phyloP scores from a whole-genome alignment of 2,888 invertebrate genomes.

The Drosophila prolongata region DNA sequence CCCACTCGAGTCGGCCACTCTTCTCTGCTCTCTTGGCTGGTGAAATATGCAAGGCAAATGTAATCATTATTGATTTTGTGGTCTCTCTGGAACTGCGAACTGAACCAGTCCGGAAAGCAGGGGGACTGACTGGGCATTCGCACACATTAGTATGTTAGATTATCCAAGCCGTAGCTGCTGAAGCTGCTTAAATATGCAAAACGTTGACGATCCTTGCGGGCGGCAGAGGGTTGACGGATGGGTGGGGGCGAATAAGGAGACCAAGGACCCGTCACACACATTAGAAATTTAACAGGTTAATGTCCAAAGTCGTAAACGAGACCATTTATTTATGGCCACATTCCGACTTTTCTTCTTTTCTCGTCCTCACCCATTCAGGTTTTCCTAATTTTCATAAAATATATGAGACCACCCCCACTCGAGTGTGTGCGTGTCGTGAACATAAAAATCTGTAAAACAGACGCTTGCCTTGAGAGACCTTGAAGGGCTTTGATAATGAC shows the following conservation, averaged over 20 bases:
- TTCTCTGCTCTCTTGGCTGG: conserved; percentile 41
- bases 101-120: not conserved
- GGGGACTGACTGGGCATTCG: conserved; percentile 41
- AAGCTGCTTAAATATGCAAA: conserved; percentile 77
- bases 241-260: conserved; percentile 33
- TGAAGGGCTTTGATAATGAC: conserved; percentile 72
- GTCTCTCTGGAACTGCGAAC: conserved; percentile 45
- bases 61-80: conserved; percentile 79
- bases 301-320: conserved; percentile 81
- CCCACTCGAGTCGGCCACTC: conserved; percentile 7
- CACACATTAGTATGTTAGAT: conserved; percentile 75
- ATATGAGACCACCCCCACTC: conserved; percentile 35
- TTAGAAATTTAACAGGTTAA: conserved; percentile 81
- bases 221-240: conserved; percentile 2
- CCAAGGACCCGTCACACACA: conserved; percentile 63
- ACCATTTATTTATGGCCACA: conserved; percentile 78
- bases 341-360: conserved; percentile 12
- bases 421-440: conserved; percentile 55
- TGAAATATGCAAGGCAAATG: conserved; percentile 79
- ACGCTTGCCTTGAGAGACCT: conserved; percentile 47
- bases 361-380: conserved; percentile 1
- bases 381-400: conserved; percentile 73
- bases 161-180: conserved; percentile 66
- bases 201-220: conserved; percentile 69
- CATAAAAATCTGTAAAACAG: conserved; percentile 61